These are phyloP conservation scores for Raillietiella orientalis DNA, from an alignment of 2,888 invertebrate species.

Conservation along the genomic window DNA sequence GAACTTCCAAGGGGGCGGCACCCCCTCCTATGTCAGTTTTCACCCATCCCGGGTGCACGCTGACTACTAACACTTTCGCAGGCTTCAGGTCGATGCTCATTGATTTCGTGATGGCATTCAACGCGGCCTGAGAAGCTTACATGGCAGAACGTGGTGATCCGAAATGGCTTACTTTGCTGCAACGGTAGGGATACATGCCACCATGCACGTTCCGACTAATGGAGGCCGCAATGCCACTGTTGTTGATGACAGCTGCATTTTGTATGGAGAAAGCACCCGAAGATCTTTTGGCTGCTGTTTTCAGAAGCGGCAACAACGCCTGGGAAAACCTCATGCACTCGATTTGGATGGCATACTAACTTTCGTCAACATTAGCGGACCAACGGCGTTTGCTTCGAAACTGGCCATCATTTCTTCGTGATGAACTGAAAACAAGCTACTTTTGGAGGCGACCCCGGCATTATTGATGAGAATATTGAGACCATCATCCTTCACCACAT, in stretches of 20 bases:
- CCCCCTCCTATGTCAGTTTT: slow-evolving; percentile 60
- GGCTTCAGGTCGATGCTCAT: slow-evolving; percentile 44
- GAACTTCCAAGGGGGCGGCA: slow-evolving; percentile 35
- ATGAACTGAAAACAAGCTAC: slow-evolving; percentile 41
- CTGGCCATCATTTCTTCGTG: slow-evolving; percentile 32
- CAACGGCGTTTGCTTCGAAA: slow-evolving; percentile 37
- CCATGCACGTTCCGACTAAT: slow-evolving; percentile 37
- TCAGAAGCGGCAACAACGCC: slow-evolving; percentile 29
- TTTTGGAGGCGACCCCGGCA: no score
- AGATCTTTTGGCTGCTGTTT: slow-evolving; percentile 10
- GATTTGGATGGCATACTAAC: no score
- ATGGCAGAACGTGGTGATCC: no score
- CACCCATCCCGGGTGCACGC: slow-evolving; percentile 70
- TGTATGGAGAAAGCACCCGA: no score
- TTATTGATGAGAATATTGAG: slow-evolving; percentile 63
- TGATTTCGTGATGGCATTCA: slow-evolving; percentile 57
- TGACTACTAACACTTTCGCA: slow-evolving; percentile 34
- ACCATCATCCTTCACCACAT: slow-evolving; percentile 28
- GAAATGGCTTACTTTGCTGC: slow-evolving; percentile 32
- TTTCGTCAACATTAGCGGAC: slow-evolving; percentile 50
- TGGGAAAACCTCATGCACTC: slow-evolving; percentile 15
- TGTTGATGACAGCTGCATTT: slow-evolving; percentile 40
- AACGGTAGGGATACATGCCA: slow-evolving; percentile 49
- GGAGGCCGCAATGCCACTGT: slow-evolving; percentile 48
- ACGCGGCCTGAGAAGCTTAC: slow-evolving; percentile 26